Conservation (phyloP, 2,888 invertebrate genomes). For the Acronicta aceris region DNA sequence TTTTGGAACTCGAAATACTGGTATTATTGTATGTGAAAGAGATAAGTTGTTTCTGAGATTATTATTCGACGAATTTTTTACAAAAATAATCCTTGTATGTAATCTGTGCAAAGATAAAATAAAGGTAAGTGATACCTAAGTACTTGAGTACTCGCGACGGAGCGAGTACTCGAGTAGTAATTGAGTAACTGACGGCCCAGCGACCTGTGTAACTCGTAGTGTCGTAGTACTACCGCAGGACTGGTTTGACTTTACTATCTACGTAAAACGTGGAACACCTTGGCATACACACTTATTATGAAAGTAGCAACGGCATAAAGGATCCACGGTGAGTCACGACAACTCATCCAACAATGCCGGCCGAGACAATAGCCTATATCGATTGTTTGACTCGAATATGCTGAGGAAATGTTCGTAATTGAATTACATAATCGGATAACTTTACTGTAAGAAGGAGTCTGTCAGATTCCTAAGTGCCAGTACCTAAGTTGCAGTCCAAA, state of each 20-base stretch:
- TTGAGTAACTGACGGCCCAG: conserved; percentile 36
- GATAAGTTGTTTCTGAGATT: conserved; percentile 15
- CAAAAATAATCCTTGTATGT: conserved; percentile 7
- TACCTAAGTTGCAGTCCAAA: neutral
- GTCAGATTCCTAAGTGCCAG: neutral
- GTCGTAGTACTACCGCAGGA: conserved; percentile 52
- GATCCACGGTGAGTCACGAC: conserved; percentile 46
- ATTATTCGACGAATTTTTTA: conserved; percentile 25
- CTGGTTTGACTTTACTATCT: conserved; percentile 52
- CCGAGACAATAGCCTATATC: conserved; percentile 50
- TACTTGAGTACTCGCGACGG: neutral
- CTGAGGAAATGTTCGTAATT: conserved; percentile 42
- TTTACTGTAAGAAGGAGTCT: conserved; percentile 10
- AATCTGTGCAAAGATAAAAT: no score
- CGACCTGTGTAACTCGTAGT: conserved; percentile 50
- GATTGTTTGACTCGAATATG: conserved; percentile 48
- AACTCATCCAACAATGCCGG: conserved; percentile 42
- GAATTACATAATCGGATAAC: conserved; percentile 39
- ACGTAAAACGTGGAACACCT: conserved; percentile 54
- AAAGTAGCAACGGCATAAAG: conserved; percentile 45
- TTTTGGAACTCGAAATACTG: conserved; percentile 6
- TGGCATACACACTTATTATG: conserved; percentile 51
- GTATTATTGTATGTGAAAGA: neutral
- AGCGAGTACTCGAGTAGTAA: conserved; percentile 19
- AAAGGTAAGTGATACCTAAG: no score